Evolutionary conservation across 2,888 invertebrate genomes (phyloP), one percentile per base, ranked within the genome.

Genomic region (Cistogaster globosa): DNA sequence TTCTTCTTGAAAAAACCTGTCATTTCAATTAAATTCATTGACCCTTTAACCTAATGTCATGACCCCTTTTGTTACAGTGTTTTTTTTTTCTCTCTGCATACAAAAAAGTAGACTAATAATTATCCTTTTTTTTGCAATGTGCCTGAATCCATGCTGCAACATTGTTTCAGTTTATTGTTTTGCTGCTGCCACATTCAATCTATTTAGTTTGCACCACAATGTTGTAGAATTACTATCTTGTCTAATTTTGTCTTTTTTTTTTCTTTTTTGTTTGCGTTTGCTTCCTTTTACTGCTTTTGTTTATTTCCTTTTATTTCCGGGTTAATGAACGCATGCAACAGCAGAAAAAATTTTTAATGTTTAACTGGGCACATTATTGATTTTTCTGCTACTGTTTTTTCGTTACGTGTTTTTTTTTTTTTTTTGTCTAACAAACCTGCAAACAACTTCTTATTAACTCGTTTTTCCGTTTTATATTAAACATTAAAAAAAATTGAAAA

Each of bases 271-370:
- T 48, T 32, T 48, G 4, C 11, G 36, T 55, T 51, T 74, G 16
- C 55, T 72, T 84, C 69, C 83, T 51, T 62, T 69, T 69, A 16
- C 63, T 77, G 77, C 60, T 68, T 78, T 78, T 69, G 32, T 75
- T 65, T 78, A 71, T 78, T 63, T 80, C 53, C 53, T 55, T 67
- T 80, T 18, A 65, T 78, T 85, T 82, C 82, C 85, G 85, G 85
- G 85, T 85, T 85, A 85, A 85, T 82, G 85, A 85, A 85, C 85
- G 85, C 85, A 79, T 82, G 71, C 78, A 79, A 76, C 78, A 67
- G 67, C 51, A 67, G 38, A 78, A 77, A 26, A 63, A 42, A 55
- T 58, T 63, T 58, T 72, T 72, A 26, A 62, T 77, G 48, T 71
- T 85, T 81, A 81, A 81, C 84, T 81, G 77, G 84, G 84, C 84